phyloP scores from a whole-genome alignment of 2,797 vertebrate species.

The Anomalospiza imberbis region DNA sequence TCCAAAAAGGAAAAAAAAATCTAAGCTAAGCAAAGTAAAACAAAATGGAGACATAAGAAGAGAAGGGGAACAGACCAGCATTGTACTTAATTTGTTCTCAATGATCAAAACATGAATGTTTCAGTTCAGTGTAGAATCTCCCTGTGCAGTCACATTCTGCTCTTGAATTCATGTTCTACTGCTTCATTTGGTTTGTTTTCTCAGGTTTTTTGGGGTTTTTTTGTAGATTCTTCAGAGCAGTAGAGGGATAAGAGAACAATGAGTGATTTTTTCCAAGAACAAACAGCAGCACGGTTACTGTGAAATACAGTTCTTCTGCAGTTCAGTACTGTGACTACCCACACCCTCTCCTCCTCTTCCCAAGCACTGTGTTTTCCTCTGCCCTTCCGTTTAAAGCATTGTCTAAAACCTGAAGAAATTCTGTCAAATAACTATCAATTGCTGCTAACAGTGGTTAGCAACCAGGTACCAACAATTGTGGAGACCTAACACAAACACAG shows the following conservation, averaged over 20 bases:
- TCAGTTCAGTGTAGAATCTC: not conserved
- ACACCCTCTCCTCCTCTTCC: not conserved
- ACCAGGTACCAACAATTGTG: not conserved
- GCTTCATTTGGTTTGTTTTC: not conserved
- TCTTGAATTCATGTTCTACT: not conserved
- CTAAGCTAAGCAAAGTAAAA: slow-evolving; percentile 47
- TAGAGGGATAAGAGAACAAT: slow-evolving; percentile 12
- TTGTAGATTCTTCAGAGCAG: not conserved
- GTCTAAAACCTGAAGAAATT: slow-evolving; percentile 1
- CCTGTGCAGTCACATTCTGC: not conserved
- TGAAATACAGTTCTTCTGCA: not conserved
- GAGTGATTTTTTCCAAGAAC: not conserved
- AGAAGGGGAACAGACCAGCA: slow-evolving; percentile 29
- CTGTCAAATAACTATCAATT: not conserved
- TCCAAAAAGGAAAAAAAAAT: slow-evolving; percentile 39
- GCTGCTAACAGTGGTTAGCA: slow-evolving; percentile 7
- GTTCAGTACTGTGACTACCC: not conserved
- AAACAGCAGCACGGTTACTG: not conserved
- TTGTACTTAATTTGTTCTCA: slow-evolving; percentile 7
- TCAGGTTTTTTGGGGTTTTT: not conserved
- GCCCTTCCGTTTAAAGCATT: not conserved
- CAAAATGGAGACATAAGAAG: slow-evolving; percentile 21
- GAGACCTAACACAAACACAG: not conserved
- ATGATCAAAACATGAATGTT: slow-evolving; percentile 27
- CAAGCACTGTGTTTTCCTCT: not conserved